Conservation (phyloP, 2,888 invertebrate species). For the Drosophila flavopinicola region DNA sequence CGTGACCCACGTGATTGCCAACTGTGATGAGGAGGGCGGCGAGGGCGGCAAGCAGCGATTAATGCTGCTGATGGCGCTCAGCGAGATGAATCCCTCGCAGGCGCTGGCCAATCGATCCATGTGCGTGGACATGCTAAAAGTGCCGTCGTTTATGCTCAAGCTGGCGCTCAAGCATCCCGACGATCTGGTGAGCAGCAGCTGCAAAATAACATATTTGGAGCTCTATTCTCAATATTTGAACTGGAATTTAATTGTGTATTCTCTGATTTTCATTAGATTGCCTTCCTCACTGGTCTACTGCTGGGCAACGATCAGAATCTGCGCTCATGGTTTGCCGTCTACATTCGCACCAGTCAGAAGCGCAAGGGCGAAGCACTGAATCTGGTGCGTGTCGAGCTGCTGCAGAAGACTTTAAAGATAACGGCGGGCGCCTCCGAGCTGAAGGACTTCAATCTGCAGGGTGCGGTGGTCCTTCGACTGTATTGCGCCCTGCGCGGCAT, state of each 20-base stretch:
- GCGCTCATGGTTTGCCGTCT: slow-evolving; percentile 96
- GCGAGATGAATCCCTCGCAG: slow-evolving; percentile 95
- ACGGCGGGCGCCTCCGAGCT: slow-evolving; percentile 87
- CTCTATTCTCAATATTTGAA: no score
- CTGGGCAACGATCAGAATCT: slow-evolving; percentile 95
- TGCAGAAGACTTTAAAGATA: slow-evolving; percentile 88
- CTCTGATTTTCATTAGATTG: slow-evolving; percentile 85
- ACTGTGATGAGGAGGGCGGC: slow-evolving; percentile 95
- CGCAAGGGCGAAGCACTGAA: slow-evolving; percentile 89
- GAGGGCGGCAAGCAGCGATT: slow-evolving; percentile 92
- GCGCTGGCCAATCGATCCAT: slow-evolving; percentile 93
- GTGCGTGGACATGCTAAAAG: slow-evolving; percentile 94
- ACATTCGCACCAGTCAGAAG: slow-evolving; percentile 89
- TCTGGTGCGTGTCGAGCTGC: slow-evolving; percentile 89
- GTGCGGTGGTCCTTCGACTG: slow-evolving; percentile 94
- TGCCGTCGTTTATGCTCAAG: slow-evolving; percentile 94
- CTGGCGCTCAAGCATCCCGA: slow-evolving; percentile 90
- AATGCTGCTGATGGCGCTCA: slow-evolving; percentile 91
- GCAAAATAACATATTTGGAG: no score
- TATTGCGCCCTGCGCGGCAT: slow-evolving; percentile 97
- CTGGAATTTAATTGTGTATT: slow-evolving; percentile 13
- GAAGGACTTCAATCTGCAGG: slow-evolving; percentile 91
- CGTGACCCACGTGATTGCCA: slow-evolving; percentile 92
- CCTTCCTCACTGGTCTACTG: slow-evolving; percentile 94
- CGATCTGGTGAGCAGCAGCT: slow-evolving; percentile 87